A percentile compares a stretch with the other conserved stretches of the same genome.
These are phyloP conservation scores for Stegostoma tigrinum DNA, from an alignment of 2,113 vertebrate species.

Conservation along the genomic window DNA sequence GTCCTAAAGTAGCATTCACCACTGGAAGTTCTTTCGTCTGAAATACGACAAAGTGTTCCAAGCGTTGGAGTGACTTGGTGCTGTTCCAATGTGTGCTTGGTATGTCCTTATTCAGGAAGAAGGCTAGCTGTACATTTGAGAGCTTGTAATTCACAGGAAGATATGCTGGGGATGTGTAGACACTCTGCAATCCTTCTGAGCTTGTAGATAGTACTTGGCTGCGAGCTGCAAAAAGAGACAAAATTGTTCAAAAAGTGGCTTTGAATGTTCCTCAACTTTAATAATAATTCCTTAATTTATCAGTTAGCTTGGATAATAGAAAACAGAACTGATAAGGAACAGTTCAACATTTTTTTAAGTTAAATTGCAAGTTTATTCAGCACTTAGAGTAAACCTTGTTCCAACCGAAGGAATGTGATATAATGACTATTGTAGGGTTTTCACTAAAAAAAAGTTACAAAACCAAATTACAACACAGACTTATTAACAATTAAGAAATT, in stretches of 20 bases:
- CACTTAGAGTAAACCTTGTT: not conserved
- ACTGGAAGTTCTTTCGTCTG: conserved; percentile 90
- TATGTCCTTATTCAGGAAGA: conserved; percentile 69
- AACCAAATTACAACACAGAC: not conserved
- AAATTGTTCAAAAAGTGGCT: not conserved
- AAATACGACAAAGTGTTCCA: conserved; percentile 92
- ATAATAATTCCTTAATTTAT: not conserved
- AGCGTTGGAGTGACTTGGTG: conserved; percentile 71
- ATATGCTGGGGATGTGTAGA: conserved; percentile 53
- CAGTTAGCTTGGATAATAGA: not conserved
- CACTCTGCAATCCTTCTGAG: conserved; percentile 58
- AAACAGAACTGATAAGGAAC: not conserved
- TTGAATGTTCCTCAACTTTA: not conserved
- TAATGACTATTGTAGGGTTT: not conserved
- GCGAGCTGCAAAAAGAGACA: conserved; percentile 57
- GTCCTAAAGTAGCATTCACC: conserved; percentile 84
- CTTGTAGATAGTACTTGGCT: conserved; percentile 67
- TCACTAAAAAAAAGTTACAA: not conserved
- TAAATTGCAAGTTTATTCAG: not conserved
- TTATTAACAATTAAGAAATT: not conserved
- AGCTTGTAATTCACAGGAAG: conserved; percentile 88
- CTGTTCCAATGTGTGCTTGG: conserved; percentile 41
- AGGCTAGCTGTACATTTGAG: conserved; percentile 49
- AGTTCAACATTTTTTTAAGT: not conserved
- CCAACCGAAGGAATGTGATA: not conserved